Evolutionary conservation across 2,797 vertebrate species (phyloP), one percentile per base, ranked within the genome.

Genomic region (Pangasius djambal): DNA sequence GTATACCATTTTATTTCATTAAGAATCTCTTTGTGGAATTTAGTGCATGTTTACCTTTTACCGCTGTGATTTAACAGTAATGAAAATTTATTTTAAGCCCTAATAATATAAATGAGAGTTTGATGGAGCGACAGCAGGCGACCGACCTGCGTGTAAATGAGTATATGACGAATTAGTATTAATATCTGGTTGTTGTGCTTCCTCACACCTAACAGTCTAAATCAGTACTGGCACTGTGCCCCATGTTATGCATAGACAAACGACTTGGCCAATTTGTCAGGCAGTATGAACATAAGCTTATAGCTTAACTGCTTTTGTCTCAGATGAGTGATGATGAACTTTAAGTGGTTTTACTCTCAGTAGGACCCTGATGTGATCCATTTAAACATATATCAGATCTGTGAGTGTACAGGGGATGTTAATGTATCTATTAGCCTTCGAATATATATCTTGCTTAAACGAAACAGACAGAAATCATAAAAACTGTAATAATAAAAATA

Each of bases 201-300:
- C 93, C 94, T 92, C 91, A 92, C 79, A 93, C 91, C 91, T 85
- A 55, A 92, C 93, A 94, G 6, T 95, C 92, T 95, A 94, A 95
- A 95, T 95, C 94, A 93, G 75, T 67, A 90, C 92, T 85, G 93
- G 95, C 93, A 93, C 92, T 91, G 87, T 92, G 90, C 92, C 94
- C 88, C 91, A 92, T 16, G 57, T 61, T 59, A 81, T 82, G 93
- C 94, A 90, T 93, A 94, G 94, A 95, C 93, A 93, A 88, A 94
- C 93, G 93, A 92, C 91, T 92, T 91, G 92, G 94, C 93, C 93
- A 94, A 95, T 96, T 95, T 94, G 95, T 96, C 95, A 96, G 93
- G 93, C 91, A 91, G 92, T 89, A 90, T 93, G 91, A 96, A 92
- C 94, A 94, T 94, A 92, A 95, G 93, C 94, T 94, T 95, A 94